Percentiles rank a stretch among this genome's conserved stretches.
Conservation (phyloP, 2,888 invertebrate species). For the Euspilapteryx auroguttella region DNA sequence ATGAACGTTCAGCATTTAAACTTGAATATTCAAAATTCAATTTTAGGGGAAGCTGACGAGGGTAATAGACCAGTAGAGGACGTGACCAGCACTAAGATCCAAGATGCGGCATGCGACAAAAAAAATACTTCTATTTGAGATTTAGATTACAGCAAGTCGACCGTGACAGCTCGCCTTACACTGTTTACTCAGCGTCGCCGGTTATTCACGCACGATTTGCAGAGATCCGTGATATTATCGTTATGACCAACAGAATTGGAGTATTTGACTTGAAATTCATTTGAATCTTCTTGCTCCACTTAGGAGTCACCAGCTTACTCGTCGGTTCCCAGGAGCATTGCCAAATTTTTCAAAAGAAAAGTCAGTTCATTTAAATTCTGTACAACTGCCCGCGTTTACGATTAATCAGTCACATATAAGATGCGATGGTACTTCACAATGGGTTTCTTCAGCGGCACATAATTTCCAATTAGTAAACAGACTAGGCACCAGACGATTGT, state of each 20-base stretch:
- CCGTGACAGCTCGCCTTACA: slow-evolving; percentile 34
- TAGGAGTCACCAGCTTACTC: too few species aligned
- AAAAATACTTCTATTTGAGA: slow-evolving; percentile 49
- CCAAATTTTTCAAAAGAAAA: too few species aligned
- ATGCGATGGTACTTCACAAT: slow-evolving; percentile 25
- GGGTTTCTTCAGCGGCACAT: slow-evolving; percentile 25
- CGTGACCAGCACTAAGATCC: background rate
- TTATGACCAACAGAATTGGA: slow-evolving; percentile 1
- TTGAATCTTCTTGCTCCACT: too few species aligned
- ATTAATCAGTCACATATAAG: too few species aligned
- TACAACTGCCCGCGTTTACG: too few species aligned
- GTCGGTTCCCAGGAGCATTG: too few species aligned
- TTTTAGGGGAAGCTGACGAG: too few species aligned
- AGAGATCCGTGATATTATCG: slow-evolving; percentile 6
- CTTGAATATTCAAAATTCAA: too few species aligned
- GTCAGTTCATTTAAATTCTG: too few species aligned
- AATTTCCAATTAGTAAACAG: slow-evolving; percentile 41
- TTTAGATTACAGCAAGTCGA: slow-evolving; percentile 19
- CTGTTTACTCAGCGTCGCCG: slow-evolving; percentile 38
- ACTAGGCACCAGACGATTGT: slow-evolving; percentile 6
- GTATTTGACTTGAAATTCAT: too few species aligned
- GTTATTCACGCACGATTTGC: slow-evolving; percentile 51
- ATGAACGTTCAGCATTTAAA: too few species aligned
- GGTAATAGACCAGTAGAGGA: too few species aligned
- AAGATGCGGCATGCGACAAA: slow-evolving; percentile 32